These are phyloP conservation scores for Torymus auratus DNA, from an alignment of 2,888 invertebrate species.

Conservation along the genomic window DNA sequence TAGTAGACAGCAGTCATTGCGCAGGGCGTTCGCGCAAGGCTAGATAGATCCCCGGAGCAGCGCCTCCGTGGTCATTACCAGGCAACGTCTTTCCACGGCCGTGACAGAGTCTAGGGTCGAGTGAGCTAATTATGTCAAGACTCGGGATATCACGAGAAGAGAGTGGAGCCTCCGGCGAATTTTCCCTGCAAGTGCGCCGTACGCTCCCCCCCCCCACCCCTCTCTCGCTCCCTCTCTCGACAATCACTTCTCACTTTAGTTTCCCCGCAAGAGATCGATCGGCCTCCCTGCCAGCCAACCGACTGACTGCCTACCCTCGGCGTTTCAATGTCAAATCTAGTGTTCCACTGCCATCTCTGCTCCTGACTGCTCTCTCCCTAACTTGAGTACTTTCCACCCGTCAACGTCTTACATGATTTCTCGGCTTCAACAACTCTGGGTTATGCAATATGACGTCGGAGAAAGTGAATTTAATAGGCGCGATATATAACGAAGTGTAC, in stretches of 20 bases:
- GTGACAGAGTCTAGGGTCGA: conserved; percentile 50
- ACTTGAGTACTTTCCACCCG: no score
- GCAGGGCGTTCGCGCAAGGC: conserved; percentile 11
- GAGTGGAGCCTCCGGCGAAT: conserved; percentile 21
- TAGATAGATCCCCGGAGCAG: conserved; percentile 5
- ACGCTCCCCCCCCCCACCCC: not conserved
- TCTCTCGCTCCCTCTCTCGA: conserved; percentile 1
- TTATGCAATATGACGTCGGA: conserved; percentile 54
- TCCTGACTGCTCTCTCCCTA: no score
- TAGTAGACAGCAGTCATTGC: no score
- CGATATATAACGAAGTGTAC: conserved; percentile 68
- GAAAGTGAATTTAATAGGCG: conserved; percentile 68
- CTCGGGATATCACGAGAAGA: conserved; percentile 34
- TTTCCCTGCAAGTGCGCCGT: conserved; percentile 4
- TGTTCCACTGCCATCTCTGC: no score
- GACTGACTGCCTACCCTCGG: not conserved
- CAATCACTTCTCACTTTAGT: conserved; percentile 19
- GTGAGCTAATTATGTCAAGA: conserved; percentile 55
- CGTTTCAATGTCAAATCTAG: no score
- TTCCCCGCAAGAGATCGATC: conserved; percentile 40
- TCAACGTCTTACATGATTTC: no score
- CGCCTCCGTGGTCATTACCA: conserved; percentile 51
- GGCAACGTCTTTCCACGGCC: conserved; percentile 37
- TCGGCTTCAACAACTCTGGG: no score
- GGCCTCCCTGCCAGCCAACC: not conserved